phyloP scores from a whole-genome alignment of 2,113 vertebrate genomes.

The Saccopteryx bilineata region DNA sequence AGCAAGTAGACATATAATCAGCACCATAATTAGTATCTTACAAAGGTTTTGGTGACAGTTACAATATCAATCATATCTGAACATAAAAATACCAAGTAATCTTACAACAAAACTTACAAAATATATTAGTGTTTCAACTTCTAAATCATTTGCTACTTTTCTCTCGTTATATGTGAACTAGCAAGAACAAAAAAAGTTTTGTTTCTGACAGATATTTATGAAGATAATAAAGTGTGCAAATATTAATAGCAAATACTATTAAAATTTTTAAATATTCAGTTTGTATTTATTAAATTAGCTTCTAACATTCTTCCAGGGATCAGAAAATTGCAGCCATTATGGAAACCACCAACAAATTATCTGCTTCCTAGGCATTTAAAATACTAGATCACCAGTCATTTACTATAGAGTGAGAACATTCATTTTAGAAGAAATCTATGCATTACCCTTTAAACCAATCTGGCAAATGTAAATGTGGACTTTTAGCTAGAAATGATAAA shows the following conservation, averaged over 20 bases:
- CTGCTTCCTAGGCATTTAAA: not conserved
- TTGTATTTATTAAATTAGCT: conserved; percentile 9
- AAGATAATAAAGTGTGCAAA: conserved; percentile 48
- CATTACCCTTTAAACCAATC: not conserved
- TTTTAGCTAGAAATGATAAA: conserved; percentile 26
- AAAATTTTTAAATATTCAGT: not conserved
- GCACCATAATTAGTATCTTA: not conserved
- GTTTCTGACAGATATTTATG: conserved; percentile 12
- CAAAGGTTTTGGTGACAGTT: conserved; percentile 13
- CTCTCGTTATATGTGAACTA: not conserved
- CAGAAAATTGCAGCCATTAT: not conserved
- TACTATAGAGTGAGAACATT: not conserved
- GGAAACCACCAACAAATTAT: not conserved
- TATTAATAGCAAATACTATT: conserved; percentile 53
- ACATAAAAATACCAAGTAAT: conserved; percentile 60
- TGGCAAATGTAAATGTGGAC: not conserved
- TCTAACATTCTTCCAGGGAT: not conserved
- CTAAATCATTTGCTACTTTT: not conserved
- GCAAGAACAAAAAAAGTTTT: not conserved
- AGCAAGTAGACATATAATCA: not conserved
- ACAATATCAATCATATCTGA: not conserved
- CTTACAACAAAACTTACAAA: not conserved
- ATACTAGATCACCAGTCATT: not conserved
- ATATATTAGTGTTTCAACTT: not conserved
- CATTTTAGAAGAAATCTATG: not conserved